Evolutionary conservation across 2,797 vertebrate species (phyloP).

Genomic region (Bryconaethiops microstoma): DNA sequence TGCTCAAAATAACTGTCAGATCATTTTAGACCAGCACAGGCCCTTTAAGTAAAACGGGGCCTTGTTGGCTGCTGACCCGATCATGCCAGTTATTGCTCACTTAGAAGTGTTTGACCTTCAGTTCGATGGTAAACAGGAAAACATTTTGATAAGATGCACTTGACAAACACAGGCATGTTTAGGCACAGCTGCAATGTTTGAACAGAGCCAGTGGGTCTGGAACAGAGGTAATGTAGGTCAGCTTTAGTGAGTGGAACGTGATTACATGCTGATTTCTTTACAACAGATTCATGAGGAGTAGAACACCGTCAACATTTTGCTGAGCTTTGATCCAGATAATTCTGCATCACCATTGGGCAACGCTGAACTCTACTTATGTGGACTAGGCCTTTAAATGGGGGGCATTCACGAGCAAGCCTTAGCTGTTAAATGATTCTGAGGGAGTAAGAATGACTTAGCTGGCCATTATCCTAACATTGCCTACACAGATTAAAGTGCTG

Average conservation of each 20-base stretch:
- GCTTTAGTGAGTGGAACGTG: neutral
- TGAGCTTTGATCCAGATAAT: slow-evolving; percentile 29
- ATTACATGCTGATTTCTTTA: neutral
- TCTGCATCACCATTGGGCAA: slow-evolving; percentile 1
- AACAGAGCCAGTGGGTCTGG: neutral
- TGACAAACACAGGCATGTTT: neutral
- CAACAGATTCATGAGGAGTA: too few relatives aligned
- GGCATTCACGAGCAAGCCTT: neutral
- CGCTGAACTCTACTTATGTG: neutral
- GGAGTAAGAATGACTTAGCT: slow-evolving; percentile 31
- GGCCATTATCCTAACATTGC: slow-evolving; percentile 26
- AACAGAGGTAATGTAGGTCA: neutral
- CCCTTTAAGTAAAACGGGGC: neutral
- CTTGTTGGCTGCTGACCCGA: neutral
- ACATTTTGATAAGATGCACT: neutral
- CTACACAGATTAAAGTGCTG: slow-evolving; percentile 32
- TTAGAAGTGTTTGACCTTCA: neutral
- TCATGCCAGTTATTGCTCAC: neutral
- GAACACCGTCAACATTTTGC: slow-evolving; percentile 21
- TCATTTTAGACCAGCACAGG: neutral
- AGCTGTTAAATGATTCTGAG: neutral
- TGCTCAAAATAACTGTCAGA: neutral
- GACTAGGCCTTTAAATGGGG: neutral
- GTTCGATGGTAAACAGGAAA: neutral
- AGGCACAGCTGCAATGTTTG: neutral